Conservation (phyloP, 2,797 vertebrate genomes). For the Myripristis jacobus region DNA sequence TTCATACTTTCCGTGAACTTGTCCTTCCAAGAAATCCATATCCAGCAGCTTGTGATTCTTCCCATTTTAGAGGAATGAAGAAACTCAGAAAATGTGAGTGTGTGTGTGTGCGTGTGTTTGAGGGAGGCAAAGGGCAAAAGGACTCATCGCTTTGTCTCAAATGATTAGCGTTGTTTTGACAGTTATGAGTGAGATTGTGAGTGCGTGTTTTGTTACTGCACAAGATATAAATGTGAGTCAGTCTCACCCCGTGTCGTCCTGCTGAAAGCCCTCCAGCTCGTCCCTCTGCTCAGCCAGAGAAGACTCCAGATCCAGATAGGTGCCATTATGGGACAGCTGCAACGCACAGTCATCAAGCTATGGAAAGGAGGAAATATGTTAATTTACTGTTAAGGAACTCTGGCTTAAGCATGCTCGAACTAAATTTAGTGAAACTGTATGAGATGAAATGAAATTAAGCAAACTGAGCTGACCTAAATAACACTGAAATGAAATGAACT, state of each 20-base stretch:
- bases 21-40: slow-evolving; percentile 67
- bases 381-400: too few relatives aligned
- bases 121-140: background rate
- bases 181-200: background rate
- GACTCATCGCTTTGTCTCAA: slow-evolving; percentile 8
- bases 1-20: slow-evolving; percentile 81
- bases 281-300: slow-evolving; percentile 93
- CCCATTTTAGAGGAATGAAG: slow-evolving; percentile 55
- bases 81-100: slow-evolving; percentile 36
- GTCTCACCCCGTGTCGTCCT: slow-evolving; percentile 90
- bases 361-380: slow-evolving; percentile 1
- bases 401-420: background rate
- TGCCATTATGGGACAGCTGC: slow-evolving; percentile 94
- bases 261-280: slow-evolving; percentile 95
- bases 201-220: background rate
- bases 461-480: background rate
- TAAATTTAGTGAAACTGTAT: background rate
- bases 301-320: slow-evolving; percentile 95
- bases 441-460: background rate
- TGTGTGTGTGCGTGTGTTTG: slow-evolving; percentile 1
- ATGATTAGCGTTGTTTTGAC: slow-evolving; percentile 36
- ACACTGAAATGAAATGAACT: background rate
- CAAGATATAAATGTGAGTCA: slow-evolving; percentile 12
- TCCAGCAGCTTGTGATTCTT: slow-evolving; percentile 68
- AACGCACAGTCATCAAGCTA: slow-evolving; percentile 95